Percentiles rank a stretch among this genome's conserved stretches.
Conservation (phyloP, 1,140 invertebrate species). For the Anastrepha obliqua region DNA sequence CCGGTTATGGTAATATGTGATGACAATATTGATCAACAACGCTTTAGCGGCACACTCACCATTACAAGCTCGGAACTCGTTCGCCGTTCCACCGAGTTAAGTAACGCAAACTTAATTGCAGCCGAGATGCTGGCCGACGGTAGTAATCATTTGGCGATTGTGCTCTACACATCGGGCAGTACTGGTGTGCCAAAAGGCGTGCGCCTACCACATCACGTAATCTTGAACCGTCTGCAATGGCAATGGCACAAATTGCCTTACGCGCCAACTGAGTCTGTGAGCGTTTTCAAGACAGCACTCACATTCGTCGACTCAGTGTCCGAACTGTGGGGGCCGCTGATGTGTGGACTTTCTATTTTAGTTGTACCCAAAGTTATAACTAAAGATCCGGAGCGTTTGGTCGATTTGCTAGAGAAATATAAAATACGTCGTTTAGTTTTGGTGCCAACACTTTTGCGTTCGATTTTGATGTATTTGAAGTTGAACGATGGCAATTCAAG, state of each 20-base stretch:
- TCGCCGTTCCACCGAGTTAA: constrained; percentile 64
- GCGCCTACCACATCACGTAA: constrained; percentile 85
- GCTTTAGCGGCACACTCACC: constrained; percentile 65
- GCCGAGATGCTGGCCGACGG: constrained; percentile 66
- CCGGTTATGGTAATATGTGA: constrained; percentile 84
- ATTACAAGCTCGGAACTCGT: constrained; percentile 66
- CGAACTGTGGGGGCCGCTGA: constrained; percentile 89
- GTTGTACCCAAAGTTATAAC: constrained; percentile 83
- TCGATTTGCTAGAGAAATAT: constrained; percentile 81
- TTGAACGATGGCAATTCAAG: constrained; percentile 71
- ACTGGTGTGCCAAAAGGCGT: constrained; percentile 95
- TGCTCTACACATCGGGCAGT: constrained; percentile 94
- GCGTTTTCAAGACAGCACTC: constrained; percentile 90
- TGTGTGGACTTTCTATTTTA: constrained; percentile 81
- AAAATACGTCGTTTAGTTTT: constrained; percentile 86
- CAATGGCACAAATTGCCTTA: constrained; percentile 88
- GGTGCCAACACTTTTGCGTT: constrained; percentile 87
- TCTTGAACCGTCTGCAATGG: constrained; percentile 88
- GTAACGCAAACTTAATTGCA: constrained; percentile 63
- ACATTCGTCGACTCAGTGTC: constrained; percentile 92
- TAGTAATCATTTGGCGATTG: constrained; percentile 80
- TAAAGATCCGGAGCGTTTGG: constrained; percentile 84
- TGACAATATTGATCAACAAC: constrained; percentile 70
- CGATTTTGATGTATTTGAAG: constrained; percentile 83
- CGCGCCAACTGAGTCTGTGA: constrained; percentile 78